A percentile compares a stretch with the other conserved stretches of the same genome.
These are phyloP conservation scores for Troilus luridus DNA, from an alignment of 2,888 invertebrate genomes.

Conservation along the genomic window DNA sequence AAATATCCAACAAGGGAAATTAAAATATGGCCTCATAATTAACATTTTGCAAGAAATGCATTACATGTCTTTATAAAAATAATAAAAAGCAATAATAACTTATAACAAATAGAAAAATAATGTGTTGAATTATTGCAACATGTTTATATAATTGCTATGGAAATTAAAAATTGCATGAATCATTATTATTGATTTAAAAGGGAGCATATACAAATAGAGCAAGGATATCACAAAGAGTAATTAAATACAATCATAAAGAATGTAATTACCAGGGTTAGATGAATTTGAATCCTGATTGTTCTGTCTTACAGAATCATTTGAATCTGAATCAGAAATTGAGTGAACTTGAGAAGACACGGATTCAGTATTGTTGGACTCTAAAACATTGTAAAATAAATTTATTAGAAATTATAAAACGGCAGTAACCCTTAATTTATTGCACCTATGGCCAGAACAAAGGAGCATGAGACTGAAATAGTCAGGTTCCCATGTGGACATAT, in stretches of 20 bases:
- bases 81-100: neutral
- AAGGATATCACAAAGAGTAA: neutral
- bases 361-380: conserved; percentile 28
- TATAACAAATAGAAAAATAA: no score
- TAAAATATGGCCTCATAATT: neutral
- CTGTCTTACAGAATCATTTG: conserved; percentile 24
- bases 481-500: conserved; percentile 34
- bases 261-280: conserved; percentile 3
- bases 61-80: neutral
- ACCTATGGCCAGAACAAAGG: neutral
- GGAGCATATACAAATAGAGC: neutral
- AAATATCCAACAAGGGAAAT: neutral
- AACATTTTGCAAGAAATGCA: neutral
- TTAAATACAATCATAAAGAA: neutral
- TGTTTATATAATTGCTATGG: neutral
- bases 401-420: neutral
- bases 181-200: neutral
- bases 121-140: neutral
- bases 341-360: conserved; percentile 12
- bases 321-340: conserved; percentile 35
- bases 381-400: conserved; percentile 4
- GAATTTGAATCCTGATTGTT: conserved; percentile 21
- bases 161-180: neutral
- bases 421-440: neutral
- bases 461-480: neutral